These are phyloP conservation scores for Idaea dimidiata DNA, from an alignment of 2,888 invertebrate genomes.

Conservation along the genomic window DNA sequence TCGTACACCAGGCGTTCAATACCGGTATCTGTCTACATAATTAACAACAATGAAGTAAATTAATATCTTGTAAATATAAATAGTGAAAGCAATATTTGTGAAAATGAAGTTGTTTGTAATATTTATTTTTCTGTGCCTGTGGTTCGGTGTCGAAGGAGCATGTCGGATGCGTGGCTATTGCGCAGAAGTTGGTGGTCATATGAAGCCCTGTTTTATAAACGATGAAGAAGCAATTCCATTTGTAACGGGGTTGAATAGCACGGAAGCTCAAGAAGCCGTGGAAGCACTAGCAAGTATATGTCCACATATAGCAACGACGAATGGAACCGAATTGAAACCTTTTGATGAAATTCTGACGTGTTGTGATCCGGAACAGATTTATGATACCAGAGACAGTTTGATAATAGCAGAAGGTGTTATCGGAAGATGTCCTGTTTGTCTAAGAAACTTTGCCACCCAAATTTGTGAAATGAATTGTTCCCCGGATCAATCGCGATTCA, in stretches of 20 bases:
- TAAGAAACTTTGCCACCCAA: slow-evolving; percentile 86
- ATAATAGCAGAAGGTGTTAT: slow-evolving; percentile 84
- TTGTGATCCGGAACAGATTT: slow-evolving; percentile 81
- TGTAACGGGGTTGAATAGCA: slow-evolving; percentile 45
- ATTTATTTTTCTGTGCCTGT: slow-evolving; percentile 41
- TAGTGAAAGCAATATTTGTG: slow-evolving; percentile 15
- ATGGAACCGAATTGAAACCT: slow-evolving; percentile 49
- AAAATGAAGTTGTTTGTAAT: slow-evolving; percentile 43
- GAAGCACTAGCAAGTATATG: slow-evolving; percentile 80
- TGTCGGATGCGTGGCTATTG: slow-evolving; percentile 62
- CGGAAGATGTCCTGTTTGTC: slow-evolving; percentile 90
- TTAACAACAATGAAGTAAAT: slow-evolving; percentile 19
- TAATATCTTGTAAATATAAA: slow-evolving; percentile 3
- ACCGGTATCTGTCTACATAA: background rate
- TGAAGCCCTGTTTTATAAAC: slow-evolving; percentile 49
- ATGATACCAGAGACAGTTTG: slow-evolving; percentile 76
- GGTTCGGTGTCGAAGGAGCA: slow-evolving; percentile 42
- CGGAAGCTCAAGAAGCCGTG: slow-evolving; percentile 52
- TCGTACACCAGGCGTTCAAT: background rate
- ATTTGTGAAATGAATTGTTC: slow-evolving; percentile 92
- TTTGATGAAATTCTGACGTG: slow-evolving; percentile 77
- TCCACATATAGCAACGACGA: slow-evolving; percentile 77
- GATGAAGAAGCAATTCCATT: slow-evolving; percentile 40
- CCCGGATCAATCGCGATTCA: slow-evolving; percentile 82
- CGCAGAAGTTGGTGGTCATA: slow-evolving; percentile 37